phyloP scores from a whole-genome alignment of 2,113 vertebrate species.

The Stomatorhinus ivindoensis region DNA sequence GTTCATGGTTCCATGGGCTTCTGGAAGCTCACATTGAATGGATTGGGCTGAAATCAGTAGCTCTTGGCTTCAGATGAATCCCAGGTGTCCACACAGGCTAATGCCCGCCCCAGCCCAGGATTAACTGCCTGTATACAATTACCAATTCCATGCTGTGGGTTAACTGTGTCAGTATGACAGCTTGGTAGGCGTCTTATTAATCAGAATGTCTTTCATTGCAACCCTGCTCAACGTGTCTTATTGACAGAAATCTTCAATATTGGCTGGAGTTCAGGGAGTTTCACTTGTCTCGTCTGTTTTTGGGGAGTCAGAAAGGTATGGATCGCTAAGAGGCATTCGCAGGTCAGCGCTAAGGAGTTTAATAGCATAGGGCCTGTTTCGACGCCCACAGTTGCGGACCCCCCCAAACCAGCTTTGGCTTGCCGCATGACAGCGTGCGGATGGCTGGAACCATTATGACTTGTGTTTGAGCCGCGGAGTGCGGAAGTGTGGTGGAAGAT shows the following conservation, averaged over 20 bases:
- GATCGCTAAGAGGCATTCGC: neutral
- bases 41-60: neutral
- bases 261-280: neutral
- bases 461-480: neutral
- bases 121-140: neutral
- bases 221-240: neutral
- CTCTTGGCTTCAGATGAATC: conserved; percentile 3
- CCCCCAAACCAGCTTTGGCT: neutral
- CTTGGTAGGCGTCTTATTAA: neutral
- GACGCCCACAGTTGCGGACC: neutral
- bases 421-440: neutral
- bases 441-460: neutral
- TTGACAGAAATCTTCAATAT: neutral
- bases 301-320: neutral
- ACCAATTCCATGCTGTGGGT: neutral
- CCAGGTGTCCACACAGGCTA: neutral
- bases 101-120: neutral
- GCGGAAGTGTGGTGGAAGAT: neutral
- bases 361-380: neutral
- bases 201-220: neutral
- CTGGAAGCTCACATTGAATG: neutral
- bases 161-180: neutral
- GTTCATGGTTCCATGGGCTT: neutral
- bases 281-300: neutral
- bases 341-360: neutral